Evolutionary conservation across 2,888 invertebrate species (phyloP), one percentile per base, ranked within the genome.

Genomic region (Sepiola atlantica): DNA sequence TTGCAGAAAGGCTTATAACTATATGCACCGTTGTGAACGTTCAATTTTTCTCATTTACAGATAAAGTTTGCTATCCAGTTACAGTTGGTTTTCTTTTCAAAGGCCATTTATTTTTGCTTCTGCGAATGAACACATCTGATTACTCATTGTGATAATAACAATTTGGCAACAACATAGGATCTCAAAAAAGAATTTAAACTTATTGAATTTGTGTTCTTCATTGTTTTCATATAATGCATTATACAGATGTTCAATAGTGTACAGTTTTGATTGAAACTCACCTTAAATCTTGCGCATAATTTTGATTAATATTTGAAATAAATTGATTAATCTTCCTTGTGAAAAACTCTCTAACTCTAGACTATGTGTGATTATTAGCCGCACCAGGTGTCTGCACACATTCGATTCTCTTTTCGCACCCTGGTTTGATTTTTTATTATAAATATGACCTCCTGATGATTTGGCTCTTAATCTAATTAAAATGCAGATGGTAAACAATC

Each of bases 371-470:
- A 77, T 77, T n/a, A 77, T 77, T 32, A 77, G n/a, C 77, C 32
- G 32, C 77, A 77, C 77, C 77, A 32, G 77, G 77, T 77, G 77
- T 77, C n/a, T n/a, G n/a, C n/a, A 77, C 77, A 77, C 77, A 77
- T 77, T 77, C 32, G n/a, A 16, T 77, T 77, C 77, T n/a, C n/a
- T 77, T 77, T 18, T 77, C 77, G n/a, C 77, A 77, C 77, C 16
- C 10, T 77, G 12, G 32, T 77, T 77, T 77, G 14, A 77, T 77
- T 77, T 24, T n/a, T 61, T 77, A 16, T n/a, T 77, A 16, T 16
- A 16, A 77, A n/a, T 77, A 77, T 32, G n/a, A n/a, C n/a, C 77
- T 77, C 77, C 21, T n/a, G n/a, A 77, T 77, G 77, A 77, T 77
- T 77, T 61, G n/a, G 16, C 77, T n/a, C n/a, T n/a, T n/a, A 77